Evolutionary conservation across 2,888 invertebrate species (phyloP), one percentile per base, ranked within the genome.

Genomic region (Dynastes maya): DNA sequence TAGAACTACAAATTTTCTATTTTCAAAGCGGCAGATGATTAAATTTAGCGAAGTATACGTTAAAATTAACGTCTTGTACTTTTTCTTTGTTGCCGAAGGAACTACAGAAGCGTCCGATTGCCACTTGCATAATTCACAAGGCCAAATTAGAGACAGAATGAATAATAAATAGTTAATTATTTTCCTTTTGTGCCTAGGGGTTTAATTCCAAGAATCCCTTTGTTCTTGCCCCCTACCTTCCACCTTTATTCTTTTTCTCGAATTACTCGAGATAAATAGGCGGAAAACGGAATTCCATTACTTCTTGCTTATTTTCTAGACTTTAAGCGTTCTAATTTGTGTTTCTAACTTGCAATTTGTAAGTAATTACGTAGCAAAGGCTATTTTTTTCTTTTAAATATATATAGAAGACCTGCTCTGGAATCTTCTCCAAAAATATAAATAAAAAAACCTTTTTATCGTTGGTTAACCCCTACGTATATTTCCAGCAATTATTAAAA

Each of bases 81-180:
- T 55, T 55, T 55, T 55, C 55, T 55, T 22, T 55, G 55, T 55
- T 55, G 55, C 13, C 22, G 55, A 55, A 55, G 22, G n/a, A 22
- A 55, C 3, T 8, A 55, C 55, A 55, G 5, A 22, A 55, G 13
- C 22, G 22, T 22, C 22, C 22, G 55, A n/a, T 55, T 22, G 55
- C 55, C 11, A 45, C 2, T 45, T 45, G 45, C 9, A 45, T 45
- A 45, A 45, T 45, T 45, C 9, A 45, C 45, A 8, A 5, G 8
- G 45, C 9, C 8, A 45, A 45, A 45, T 45, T 45, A 45, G 9
- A 45, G 45, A 45, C 45, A 45, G 45, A 45, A 4, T 45, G 45
- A 45, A 11, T 45, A 45, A 45, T 45, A 45, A 45, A 45, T 45
- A 45, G 45, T 45, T 45, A 45, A 45, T 45, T 45, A 45, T 45